Evolutionary conservation across 2,888 invertebrate species (phyloP).

Genomic region (Dicyrtoma fusca): DNA sequence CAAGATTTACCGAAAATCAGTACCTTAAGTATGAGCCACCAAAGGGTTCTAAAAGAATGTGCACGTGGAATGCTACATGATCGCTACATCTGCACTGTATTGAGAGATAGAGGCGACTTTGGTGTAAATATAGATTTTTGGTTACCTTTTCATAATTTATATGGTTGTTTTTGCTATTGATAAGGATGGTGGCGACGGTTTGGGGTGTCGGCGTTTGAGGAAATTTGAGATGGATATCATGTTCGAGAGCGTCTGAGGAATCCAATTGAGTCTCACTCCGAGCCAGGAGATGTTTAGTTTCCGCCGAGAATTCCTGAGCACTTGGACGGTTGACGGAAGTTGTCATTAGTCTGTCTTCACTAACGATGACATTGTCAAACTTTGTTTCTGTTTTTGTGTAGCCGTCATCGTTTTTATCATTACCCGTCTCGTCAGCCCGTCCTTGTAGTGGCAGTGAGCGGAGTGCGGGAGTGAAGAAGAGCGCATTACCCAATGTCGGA

Average conservation of each 20-base stretch:
- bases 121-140: no score
- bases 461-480: no score
- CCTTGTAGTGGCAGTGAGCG: no score
- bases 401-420: background rate
- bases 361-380: constrained; percentile 27
- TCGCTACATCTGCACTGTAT: background rate
- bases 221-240: no score
- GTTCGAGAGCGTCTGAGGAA: no score
- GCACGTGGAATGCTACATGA: no score
- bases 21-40: no score
- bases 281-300: no score
- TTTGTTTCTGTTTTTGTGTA: constrained; percentile 10
- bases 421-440: background rate
- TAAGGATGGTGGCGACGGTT: background rate
- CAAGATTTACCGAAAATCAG: background rate
- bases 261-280: no score
- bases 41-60: no score
- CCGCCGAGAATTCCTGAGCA: background rate
- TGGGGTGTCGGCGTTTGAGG: no score
- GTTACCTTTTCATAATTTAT: constrained; percentile 34
- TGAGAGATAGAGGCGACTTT: background rate
- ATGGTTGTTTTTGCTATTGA: background rate
- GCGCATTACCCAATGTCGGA: no score
- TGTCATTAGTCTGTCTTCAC: constrained; percentile 35
- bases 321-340: background rate